Percentiles rank a stretch among this genome's conserved stretches.
Evolutionary conservation across 35 echinoderm and acorn worm species (phyloP).

Genomic region (Lytechinus pictus): DNA sequence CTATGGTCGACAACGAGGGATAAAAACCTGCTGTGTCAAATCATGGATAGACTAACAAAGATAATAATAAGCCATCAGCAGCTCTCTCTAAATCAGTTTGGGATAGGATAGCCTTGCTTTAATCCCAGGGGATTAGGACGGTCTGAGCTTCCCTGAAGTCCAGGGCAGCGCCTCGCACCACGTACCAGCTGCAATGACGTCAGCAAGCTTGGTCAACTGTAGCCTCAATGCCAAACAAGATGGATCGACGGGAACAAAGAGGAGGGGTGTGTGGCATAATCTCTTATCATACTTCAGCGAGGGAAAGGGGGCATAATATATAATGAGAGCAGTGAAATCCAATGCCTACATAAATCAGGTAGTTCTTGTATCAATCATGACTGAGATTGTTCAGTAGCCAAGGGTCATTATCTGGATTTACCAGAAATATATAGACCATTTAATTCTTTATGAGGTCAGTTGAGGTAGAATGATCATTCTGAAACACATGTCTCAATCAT

Average conservation of each 20-base stretch:
- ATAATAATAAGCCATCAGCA: background rate
- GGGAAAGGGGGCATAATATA: background rate
- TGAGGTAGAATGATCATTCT: no score
- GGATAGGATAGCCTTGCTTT: background rate
- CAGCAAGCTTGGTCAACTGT: background rate
- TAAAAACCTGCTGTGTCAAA: background rate
- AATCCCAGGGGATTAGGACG: constrained; percentile 8
- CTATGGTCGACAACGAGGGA: background rate
- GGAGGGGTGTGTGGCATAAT: background rate
- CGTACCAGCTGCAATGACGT: constrained; percentile 18
- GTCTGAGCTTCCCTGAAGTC: background rate
- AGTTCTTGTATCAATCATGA: no score
- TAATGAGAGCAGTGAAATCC: no score
- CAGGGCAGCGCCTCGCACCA: background rate
- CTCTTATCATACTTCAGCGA: background rate
- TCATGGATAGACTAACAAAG: background rate
- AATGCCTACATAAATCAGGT: background rate
- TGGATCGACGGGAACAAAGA: background rate
- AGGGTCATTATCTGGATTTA: no score
- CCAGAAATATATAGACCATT: no score
- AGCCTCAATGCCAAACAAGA: background rate
- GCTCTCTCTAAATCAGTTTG: background rate
- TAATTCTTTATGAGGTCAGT: no score
- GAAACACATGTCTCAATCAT: no score
- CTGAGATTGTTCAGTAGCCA: no score